Evolutionary conservation across 2,888 invertebrate species (phyloP), one percentile per base, ranked within the genome.

Genomic region (Chydorus sphaericus): DNA sequence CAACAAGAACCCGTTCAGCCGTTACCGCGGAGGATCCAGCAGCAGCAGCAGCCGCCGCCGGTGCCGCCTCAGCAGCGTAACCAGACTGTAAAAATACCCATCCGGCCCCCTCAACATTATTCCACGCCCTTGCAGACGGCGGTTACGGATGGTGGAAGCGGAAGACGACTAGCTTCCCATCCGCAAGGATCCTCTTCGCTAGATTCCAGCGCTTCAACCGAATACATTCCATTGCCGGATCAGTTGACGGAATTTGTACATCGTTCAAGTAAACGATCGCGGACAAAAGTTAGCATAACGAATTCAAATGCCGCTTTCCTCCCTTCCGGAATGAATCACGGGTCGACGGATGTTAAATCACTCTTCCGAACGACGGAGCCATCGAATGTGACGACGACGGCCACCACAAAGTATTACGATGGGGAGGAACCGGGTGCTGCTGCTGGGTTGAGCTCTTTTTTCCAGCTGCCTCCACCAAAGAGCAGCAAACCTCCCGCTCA

Each of bases 1-100:
- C 97, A 38, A 98, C 96, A 39, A 84, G 87, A 73, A 97, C 96
- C 66, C 97, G 80, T 71, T 87, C 44, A 44, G 11, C 8, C 2
- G 44, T 14, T 4, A 14, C 39, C 39, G 1, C 4, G 20, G 18
- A 1, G 26, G 26, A 28, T 44, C n/a, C 26, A 44, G 28, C 44
- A 28, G 5, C 44, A 23, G 2, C 23, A 28, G 44, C 14, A 20
- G 26, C 3, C 28, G 23, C 16, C 26, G 10, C 44, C 44, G 20
- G 14, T n/a, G 5, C 4, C 44, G 2, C 26, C 44, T 23, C 28
- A 44, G 23, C 44, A 28, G 14, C 26, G 26, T 26, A 26, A n/a
- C n/a, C n/a, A 23, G 16, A 23, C 20, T 1, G 44, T 10, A 14
- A 28, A 44, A 44, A 26, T 23, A 44, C 44, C 44, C 10, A 16